Percentiles rank a stretch among this genome's conserved stretches.
Evolutionary conservation across 2,113 vertebrate genomes (phyloP).

Genomic region (Malurus alboscapulatus): DNA sequence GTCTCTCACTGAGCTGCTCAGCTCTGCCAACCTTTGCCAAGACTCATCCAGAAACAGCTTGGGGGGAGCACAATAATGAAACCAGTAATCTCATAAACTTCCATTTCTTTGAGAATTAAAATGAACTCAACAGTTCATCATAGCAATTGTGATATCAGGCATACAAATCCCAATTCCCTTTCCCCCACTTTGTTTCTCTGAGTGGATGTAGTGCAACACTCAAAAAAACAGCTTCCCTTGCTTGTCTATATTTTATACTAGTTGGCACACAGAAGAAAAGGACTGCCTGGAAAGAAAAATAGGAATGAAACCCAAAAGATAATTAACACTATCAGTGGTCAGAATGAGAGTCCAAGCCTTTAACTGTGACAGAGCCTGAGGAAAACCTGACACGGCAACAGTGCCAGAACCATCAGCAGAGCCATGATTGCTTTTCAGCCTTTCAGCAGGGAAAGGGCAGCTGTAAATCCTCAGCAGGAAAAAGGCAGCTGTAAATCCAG

Average conservation of each 20-base stretch:
- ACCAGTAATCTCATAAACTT: not conserved
- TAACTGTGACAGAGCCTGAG: not conserved
- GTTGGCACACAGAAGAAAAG: not conserved
- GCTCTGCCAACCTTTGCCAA: not conserved
- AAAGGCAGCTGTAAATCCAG: not conserved
- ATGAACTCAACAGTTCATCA: not conserved
- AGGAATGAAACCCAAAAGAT: not conserved
- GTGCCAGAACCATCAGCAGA: not conserved
- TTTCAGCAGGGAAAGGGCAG: not conserved
- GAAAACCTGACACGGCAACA: not conserved
- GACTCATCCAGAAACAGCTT: not conserved
- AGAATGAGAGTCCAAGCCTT: not conserved
- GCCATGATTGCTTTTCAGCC: not conserved
- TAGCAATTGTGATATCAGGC: not conserved
- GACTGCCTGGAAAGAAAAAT: not conserved
- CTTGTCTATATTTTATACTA: not conserved
- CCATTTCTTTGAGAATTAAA: not conserved
- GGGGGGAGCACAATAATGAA: not conserved
- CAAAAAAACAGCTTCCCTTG: not conserved
- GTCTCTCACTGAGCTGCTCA: not conserved
- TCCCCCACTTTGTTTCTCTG: not conserved
- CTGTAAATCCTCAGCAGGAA: not conserved
- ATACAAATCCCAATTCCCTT: not conserved
- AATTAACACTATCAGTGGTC: not conserved
- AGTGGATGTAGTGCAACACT: accelerated